A percentile compares a stretch with the other conserved stretches of the same genome.
These are phyloP conservation scores for Mus minutoides DNA, from an alignment of 2,797 vertebrate genomes.

Conservation along the genomic window DNA sequence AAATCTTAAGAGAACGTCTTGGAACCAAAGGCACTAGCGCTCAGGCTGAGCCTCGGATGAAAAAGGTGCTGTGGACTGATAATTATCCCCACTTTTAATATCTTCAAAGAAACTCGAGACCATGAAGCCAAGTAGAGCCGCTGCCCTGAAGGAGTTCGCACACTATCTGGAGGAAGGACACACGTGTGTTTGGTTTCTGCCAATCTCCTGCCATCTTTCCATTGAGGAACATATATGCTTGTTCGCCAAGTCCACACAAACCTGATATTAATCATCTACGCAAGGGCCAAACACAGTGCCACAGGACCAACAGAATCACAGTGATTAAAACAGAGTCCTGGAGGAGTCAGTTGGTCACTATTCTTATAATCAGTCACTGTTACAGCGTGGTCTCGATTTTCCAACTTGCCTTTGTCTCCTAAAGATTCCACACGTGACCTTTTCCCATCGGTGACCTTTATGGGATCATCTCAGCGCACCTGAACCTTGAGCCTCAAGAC, in stretches of 20 bases:
- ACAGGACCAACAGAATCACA: background rate
- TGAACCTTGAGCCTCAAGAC: background rate
- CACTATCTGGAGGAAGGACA: background rate
- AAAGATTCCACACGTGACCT: background rate
- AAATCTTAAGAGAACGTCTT: conserved; percentile 33
- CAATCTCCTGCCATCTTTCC: conserved; percentile 2
- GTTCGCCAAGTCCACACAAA: background rate
- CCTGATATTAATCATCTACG: background rate
- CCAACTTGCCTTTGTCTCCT: background rate
- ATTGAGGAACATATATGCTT: background rate
- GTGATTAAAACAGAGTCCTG: background rate
- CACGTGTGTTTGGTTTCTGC: background rate
- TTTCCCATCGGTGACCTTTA: background rate
- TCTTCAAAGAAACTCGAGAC: conserved; percentile 42
- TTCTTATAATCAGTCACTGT: background rate
- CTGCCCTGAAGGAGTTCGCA: background rate
- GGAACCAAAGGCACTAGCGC: background rate
- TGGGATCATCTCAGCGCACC: background rate
- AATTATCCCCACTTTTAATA: conserved; percentile 43
- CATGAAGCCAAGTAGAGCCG: background rate
- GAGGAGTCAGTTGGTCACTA: background rate
- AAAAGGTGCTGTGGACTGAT: background rate
- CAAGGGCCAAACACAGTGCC: background rate
- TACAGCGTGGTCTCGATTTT: background rate
- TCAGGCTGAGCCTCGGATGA: background rate